A percentile compares a stretch with the other conserved stretches of the same genome.
These are phyloP conservation scores for Margarornis squamiger DNA, from an alignment of 2,797 vertebrate genomes.

Conservation along the genomic window DNA sequence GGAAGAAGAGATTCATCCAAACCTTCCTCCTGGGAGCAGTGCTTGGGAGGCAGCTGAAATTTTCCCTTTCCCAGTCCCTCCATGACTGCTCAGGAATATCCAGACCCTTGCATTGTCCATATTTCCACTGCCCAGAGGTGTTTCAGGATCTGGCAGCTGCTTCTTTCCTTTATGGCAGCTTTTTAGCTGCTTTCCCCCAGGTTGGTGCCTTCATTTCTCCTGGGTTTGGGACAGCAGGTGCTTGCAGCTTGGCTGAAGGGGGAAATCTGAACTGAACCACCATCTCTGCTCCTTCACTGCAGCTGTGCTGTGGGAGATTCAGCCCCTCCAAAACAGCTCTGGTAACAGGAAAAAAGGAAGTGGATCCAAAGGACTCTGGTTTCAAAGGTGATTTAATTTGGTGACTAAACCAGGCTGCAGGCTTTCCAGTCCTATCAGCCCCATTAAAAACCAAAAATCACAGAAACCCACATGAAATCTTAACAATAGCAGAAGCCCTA, in stretches of 20 bases:
- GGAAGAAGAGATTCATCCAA: conserved; percentile 32
- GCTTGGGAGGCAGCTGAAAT: background rate
- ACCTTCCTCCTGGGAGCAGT: background rate
- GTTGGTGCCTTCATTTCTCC: background rate
- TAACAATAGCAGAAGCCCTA: background rate
- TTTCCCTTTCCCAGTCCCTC: background rate
- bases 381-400: background rate
- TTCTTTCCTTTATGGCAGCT: background rate
- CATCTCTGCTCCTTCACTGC: background rate
- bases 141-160: background rate
- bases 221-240: background rate
- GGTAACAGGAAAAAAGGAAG: background rate
- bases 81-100: conserved; percentile 27
- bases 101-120: background rate
- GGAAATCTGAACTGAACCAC: background rate
- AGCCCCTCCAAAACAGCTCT: background rate
- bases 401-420: background rate
- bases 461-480: background rate
- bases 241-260: background rate
- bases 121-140: background rate
- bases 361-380: background rate
- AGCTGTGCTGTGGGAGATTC: rapidly evolving
- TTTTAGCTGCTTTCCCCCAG: background rate
- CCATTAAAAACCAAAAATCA: background rate
- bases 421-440: background rate